A percentile compares a stretch with the other conserved stretches of the same genome.
Evolutionary conservation across 2,113 vertebrate genomes (phyloP).

Genomic region (Coptodon bakossiorum): DNA sequence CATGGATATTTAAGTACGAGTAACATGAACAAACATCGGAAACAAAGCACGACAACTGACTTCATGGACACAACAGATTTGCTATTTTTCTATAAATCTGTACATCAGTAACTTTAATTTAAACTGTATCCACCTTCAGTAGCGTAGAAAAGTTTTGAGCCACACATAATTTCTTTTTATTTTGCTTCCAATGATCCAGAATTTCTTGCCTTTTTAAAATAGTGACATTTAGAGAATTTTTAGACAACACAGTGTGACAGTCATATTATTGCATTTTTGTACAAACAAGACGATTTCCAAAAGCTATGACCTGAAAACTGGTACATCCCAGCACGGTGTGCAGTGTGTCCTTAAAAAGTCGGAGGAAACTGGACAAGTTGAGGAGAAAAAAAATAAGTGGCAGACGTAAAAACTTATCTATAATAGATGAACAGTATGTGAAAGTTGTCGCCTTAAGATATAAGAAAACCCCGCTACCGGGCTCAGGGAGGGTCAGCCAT

Average conservation of each 20-base stretch:
- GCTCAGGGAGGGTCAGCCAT: neutral
- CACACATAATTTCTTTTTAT: neutral
- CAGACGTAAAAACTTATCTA: neutral
- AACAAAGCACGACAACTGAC: neutral
- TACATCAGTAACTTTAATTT: neutral
- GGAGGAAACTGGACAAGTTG: neutral
- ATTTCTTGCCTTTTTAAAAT: neutral
- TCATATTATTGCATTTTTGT: neutral
- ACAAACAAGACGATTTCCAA: neutral
- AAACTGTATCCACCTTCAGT: neutral
- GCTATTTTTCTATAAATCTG: neutral
- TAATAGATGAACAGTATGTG: neutral
- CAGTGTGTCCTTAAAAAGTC: neutral
- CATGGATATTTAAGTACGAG: neutral
- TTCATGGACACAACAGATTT: neutral
- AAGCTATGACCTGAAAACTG: neutral
- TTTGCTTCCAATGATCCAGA: neutral
- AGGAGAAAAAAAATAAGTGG: neutral
- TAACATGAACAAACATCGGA: neutral
- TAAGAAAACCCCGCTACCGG: neutral
- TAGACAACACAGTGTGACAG: neutral
- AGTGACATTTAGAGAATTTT: neutral
- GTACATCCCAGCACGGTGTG: neutral
- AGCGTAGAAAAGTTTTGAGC: neutral
- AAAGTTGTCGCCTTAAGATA: neutral